A percentile compares a stretch with the other conserved stretches of the same genome.
These are phyloP conservation scores for Cariama cristata DNA, from an alignment of 2,113 vertebrate species.

Conservation along the genomic window DNA sequence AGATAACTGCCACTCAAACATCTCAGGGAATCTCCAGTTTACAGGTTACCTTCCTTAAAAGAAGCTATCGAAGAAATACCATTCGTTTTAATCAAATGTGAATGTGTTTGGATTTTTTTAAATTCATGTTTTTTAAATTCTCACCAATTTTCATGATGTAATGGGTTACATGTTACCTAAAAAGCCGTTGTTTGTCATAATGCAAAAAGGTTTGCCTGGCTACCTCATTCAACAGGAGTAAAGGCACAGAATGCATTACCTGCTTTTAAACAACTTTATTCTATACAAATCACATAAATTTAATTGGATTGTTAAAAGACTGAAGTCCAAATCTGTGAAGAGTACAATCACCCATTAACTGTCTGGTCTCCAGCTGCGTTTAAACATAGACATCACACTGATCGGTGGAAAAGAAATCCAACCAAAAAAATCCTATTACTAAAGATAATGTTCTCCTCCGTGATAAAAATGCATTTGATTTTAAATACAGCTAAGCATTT, in stretches of 20 bases:
- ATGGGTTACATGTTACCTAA: not conserved
- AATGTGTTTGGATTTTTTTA: rapidly evolving
- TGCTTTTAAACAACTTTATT: not conserved
- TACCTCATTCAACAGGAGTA: not conserved
- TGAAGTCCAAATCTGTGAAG: not conserved
- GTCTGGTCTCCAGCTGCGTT: not conserved
- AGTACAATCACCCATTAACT: not conserved
- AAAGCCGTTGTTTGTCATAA: not conserved
- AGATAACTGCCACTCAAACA: not conserved
- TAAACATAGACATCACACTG: not conserved
- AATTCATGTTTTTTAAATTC: not conserved
- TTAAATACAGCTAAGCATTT: not conserved
- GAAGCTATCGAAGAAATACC: not conserved
- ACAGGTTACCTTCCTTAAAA: not conserved
- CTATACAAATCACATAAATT: not conserved
- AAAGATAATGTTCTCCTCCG: not conserved
- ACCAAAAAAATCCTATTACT: not conserved
- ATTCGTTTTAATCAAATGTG: not conserved
- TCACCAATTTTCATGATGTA: not conserved
- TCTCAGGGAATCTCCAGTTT: not conserved
- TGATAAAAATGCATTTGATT: not conserved
- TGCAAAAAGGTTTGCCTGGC: not conserved
- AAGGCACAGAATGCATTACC: not conserved
- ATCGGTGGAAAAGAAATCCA: not conserved
- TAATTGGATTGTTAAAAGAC: not conserved